Evolutionary conservation across 2,888 invertebrate species (phyloP).

Genomic region (Oxytorus armatus): DNA sequence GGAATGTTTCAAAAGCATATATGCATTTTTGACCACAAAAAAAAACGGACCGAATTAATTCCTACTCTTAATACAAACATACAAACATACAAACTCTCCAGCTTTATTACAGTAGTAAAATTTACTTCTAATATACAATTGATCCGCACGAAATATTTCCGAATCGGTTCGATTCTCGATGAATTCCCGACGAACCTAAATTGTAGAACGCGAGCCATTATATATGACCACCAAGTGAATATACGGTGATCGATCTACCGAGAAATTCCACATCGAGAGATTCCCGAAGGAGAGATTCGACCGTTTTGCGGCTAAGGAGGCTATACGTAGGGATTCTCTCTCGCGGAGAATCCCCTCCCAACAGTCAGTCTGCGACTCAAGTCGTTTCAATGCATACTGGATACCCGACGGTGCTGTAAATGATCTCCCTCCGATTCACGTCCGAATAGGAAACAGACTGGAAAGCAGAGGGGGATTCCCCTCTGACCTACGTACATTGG

Average conservation of each 20-base stretch:
- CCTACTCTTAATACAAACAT: too few relatives aligned
- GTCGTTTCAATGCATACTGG: slow-evolving; percentile 35
- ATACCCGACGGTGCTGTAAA: slow-evolving; percentile 45
- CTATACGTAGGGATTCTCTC: slow-evolving; percentile 4
- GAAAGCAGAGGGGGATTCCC: slow-evolving; percentile 18
- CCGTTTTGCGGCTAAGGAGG: slow-evolving; percentile 35
- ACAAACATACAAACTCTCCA: too few relatives aligned
- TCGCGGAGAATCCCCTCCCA: slow-evolving; percentile 31
- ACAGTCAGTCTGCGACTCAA: slow-evolving; percentile 39
- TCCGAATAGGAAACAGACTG: not conserved
- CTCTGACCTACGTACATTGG: not conserved
- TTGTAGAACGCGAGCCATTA: slow-evolving; percentile 4
- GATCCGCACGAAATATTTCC: too few relatives aligned
- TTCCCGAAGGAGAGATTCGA: slow-evolving; percentile 61
- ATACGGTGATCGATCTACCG: slow-evolving; percentile 51
- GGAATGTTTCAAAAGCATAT: too few relatives aligned
- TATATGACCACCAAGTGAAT: slow-evolving; percentile 40
- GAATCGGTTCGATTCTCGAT: too few relatives aligned
- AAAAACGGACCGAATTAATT: too few relatives aligned
- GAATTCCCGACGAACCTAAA: not conserved
- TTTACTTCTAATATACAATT: too few relatives aligned
- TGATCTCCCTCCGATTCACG: slow-evolving; percentile 20
- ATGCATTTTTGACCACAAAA: too few relatives aligned
- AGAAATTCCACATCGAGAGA: slow-evolving; percentile 57
- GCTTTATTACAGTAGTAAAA: too few relatives aligned